These are phyloP conservation scores for Cecropterus lyciades DNA, from an alignment of 1,140 invertebrate species.

Conservation along the genomic window DNA sequence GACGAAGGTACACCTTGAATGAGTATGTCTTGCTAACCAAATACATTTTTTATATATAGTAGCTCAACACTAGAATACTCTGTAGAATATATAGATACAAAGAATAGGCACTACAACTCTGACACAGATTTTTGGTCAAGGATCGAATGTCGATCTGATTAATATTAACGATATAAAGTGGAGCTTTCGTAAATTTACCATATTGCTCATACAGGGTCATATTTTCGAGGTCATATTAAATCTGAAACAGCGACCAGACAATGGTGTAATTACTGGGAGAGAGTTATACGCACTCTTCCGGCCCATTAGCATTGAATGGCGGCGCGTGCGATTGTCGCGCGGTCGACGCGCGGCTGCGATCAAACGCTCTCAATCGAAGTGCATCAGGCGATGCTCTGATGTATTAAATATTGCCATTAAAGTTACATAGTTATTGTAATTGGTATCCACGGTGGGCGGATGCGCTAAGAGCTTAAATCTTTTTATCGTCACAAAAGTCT, in stretches of 20 bases:
- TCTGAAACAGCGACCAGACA: constrained; percentile 54
- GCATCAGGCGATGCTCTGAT: constrained; percentile 35
- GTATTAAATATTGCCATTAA: constrained; percentile 1
- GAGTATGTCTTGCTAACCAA: too few relatives aligned
- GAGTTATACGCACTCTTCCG: constrained; percentile 68
- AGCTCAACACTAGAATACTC: too few relatives aligned
- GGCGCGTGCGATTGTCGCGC: constrained; percentile 62
- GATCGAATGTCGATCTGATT: too few relatives aligned
- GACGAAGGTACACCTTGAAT: too few relatives aligned
- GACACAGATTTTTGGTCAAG: too few relatives aligned
- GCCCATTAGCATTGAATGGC: constrained; percentile 81
- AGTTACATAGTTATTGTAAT: not conserved
- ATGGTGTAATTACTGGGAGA: constrained; percentile 66
- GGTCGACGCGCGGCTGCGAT: constrained; percentile 65
- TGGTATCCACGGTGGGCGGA: too few relatives aligned
- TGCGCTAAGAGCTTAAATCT: too few relatives aligned
- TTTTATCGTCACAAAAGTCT: too few relatives aligned
- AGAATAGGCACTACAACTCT: too few relatives aligned
- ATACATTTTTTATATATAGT: too few relatives aligned
- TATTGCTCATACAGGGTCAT: constrained; percentile 11
- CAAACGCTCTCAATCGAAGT: constrained; percentile 66
- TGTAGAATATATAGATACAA: too few relatives aligned
- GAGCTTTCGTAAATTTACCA: not conserved
- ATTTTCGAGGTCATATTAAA: constrained; percentile 43
- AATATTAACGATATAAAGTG: too few relatives aligned